These are phyloP conservation scores for Sylvilagus floridanus DNA, from an alignment of 2,797 vertebrate species.

Conservation along the genomic window DNA sequence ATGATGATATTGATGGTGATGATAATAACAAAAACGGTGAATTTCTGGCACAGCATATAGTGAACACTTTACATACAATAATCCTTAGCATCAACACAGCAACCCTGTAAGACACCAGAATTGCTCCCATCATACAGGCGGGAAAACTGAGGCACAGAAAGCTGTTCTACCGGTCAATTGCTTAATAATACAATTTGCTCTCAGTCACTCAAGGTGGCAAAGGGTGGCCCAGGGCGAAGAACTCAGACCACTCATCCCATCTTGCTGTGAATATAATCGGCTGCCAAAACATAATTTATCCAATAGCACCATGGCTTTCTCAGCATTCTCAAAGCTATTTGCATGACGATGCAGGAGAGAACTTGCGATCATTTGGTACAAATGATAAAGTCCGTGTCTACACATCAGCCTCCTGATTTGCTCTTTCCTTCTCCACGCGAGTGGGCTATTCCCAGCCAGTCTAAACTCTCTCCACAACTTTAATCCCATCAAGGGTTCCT, in stretches of 20 bases:
- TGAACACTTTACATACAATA: neutral
- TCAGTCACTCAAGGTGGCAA: neutral
- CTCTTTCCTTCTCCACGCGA: neutral
- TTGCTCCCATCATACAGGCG: neutral
- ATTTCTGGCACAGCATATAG: neutral
- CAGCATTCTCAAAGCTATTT: neutral
- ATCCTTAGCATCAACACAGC: neutral
- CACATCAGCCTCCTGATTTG: neutral
- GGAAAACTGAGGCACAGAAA: neutral
- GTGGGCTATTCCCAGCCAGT: neutral
- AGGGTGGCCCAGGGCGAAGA: fast-evolving
- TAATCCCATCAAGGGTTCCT: neutral
- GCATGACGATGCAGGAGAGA: neutral
- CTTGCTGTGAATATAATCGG: neutral
- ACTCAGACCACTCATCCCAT: neutral
- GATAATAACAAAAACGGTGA: neutral
- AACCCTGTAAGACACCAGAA: neutral
- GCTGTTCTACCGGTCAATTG: neutral
- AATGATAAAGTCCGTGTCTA: neutral
- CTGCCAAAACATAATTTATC: neutral
- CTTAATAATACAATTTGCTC: neutral
- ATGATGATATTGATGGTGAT: neutral
- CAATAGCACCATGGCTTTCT: neutral
- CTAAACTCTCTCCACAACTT: neutral
- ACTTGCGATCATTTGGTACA: neutral